A percentile compares a stretch with the other conserved stretches of the same genome.
phyloP scores from a whole-genome alignment of 2,888 invertebrate species.

The Molorchus minor region DNA sequence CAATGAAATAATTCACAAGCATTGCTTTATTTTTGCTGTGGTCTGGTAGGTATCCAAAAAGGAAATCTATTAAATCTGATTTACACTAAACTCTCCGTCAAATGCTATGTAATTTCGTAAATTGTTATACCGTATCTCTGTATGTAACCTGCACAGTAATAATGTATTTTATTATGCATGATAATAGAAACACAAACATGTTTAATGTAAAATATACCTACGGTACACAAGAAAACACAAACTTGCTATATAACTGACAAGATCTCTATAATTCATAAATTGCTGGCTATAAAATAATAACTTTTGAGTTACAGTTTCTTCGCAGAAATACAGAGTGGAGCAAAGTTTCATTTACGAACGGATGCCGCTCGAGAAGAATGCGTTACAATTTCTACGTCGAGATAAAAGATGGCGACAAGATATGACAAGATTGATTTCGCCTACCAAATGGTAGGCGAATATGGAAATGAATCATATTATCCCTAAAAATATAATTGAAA shows the following conservation, averaged over 20 bases:
- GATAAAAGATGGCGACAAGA: too few species aligned
- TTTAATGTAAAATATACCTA: constrained; percentile 32
- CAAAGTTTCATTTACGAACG: too few species aligned
- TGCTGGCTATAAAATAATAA: constrained; percentile 36
- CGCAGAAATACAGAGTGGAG: constrained; percentile 19
- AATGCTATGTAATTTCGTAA: constrained; percentile 25
- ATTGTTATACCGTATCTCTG: constrained; percentile 13
- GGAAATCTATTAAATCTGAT: constrained; percentile 30
- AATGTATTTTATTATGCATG: constrained; percentile 37
- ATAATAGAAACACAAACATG: constrained; percentile 38
- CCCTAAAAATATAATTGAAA: too few species aligned
- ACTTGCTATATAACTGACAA: constrained; percentile 21
- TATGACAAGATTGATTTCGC: too few species aligned
- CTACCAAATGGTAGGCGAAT: too few species aligned
- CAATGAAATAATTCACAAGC: background rate
- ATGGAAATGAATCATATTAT: too few species aligned
- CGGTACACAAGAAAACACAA: constrained; percentile 31
- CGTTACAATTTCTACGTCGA: too few species aligned
- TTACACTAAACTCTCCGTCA: constrained; percentile 29
- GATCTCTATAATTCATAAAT: constrained; percentile 44
- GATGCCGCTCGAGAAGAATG: too few species aligned
- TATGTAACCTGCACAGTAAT: constrained; percentile 25
- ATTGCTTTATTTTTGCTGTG: too few species aligned
- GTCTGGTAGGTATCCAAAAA: too few species aligned
- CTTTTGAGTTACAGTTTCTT: constrained; percentile 18